Evolutionary conservation across 2,113 vertebrate genomes (phyloP).

Genomic region (Tapirus terrestris): DNA sequence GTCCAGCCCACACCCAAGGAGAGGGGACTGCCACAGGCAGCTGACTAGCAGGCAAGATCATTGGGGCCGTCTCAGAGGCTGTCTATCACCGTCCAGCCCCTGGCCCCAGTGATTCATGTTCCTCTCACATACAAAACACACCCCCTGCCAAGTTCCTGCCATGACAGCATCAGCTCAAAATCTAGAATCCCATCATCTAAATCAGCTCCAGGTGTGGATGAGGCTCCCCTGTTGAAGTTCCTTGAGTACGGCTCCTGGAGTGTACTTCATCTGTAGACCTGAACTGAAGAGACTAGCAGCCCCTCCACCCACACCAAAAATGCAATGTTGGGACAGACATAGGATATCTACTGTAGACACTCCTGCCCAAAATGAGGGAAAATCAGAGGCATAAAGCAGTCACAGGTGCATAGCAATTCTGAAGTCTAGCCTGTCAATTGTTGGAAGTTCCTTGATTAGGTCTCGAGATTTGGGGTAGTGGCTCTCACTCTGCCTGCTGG

Average conservation of each 20-base stretch:
- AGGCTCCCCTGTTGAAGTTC: rapidly evolving
- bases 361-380: not conserved
- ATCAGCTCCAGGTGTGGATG: not conserved
- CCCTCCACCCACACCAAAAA: too few species aligned
- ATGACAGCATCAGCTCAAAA: rapidly evolving
- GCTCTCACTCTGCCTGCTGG: too few species aligned
- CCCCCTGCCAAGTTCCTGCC: not conserved
- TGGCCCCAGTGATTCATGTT: not conserved
- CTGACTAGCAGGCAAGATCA: rapidly evolving
- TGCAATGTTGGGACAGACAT: rapidly evolving
- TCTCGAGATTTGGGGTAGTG: rapidly evolving
- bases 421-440: not conserved
- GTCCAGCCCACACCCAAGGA: rapidly evolving
- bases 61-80: not conserved
- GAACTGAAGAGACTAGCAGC: rapidly evolving
- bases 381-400: rapidly evolving
- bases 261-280: rapidly evolving
- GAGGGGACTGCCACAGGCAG: not conserved
- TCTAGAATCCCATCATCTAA: rapidly evolving
- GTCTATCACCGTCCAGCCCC: rapidly evolving
- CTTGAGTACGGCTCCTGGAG: not conserved
- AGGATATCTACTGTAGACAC: rapidly evolving
- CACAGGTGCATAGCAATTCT: not conserved
- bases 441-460: not conserved
- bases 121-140: too few species aligned